Evolutionary conservation across 2,113 vertebrate genomes (phyloP).

Genomic region (Motacilla alba): DNA sequence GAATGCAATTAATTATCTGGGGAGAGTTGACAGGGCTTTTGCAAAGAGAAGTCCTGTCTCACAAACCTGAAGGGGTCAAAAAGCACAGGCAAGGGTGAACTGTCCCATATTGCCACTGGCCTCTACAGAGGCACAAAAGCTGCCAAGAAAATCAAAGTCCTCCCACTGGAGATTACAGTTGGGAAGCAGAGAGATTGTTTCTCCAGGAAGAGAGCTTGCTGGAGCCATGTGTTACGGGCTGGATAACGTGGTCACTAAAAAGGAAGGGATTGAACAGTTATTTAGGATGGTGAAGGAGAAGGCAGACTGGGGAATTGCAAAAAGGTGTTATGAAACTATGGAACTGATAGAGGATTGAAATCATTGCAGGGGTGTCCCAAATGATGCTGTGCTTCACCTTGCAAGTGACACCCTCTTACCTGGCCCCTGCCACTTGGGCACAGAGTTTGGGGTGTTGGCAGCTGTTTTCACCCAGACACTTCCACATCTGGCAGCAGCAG

Average conservation of each 20-base stretch:
- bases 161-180: background rate
- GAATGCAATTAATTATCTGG: background rate
- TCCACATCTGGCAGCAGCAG: background rate
- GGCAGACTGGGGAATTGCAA: background rate
- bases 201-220: background rate
- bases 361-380: background rate
- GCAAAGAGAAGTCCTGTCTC: background rate
- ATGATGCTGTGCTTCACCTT: background rate
- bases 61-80: background rate
- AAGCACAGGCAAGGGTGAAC: background rate
- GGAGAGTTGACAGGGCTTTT: background rate
- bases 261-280: background rate
- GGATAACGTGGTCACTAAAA: background rate
- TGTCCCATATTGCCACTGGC: background rate
- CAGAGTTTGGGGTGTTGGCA: background rate
- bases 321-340: background rate
- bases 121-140: background rate
- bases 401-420: fast-evolving
- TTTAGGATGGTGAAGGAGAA: background rate
- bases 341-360: background rate
- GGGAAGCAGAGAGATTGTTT: background rate
- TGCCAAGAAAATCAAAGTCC: background rate
- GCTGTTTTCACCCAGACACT: background rate
- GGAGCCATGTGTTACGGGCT: background rate
- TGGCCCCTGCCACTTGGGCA: background rate